These are phyloP conservation scores for Watsonalla cultraria DNA, from an alignment of 2,888 invertebrate genomes.

Conservation along the genomic window DNA sequence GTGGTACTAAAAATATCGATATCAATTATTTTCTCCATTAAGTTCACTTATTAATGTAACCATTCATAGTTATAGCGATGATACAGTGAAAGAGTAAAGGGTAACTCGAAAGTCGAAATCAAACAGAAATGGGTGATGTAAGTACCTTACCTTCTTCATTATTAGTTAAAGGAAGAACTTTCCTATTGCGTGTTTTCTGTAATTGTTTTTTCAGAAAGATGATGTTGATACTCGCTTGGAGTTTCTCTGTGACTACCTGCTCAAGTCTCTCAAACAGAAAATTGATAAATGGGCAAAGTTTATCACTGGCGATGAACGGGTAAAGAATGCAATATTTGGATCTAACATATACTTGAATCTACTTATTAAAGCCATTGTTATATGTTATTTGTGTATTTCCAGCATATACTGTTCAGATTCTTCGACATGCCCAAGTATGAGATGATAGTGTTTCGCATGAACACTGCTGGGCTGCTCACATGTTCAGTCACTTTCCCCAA, in stretches of 20 bases:
- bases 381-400: constrained; percentile 18
- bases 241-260: constrained; percentile 86
- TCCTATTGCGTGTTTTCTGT: too few species aligned
- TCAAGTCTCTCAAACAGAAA: constrained; percentile 87
- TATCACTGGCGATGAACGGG: constrained; percentile 85
- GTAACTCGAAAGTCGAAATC: not conserved
- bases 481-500: constrained; percentile 81
- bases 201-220: constrained; percentile 40
- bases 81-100: not conserved
- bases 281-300: constrained; percentile 93
- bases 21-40: not conserved
- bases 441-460: constrained; percentile 80
- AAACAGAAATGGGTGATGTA: constrained; percentile 50
- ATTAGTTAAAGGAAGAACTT: too few species aligned
- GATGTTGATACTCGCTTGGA: constrained; percentile 85
- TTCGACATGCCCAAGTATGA: constrained; percentile 60
- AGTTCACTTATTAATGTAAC: too few species aligned
- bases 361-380: not conserved
- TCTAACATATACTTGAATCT: not conserved
- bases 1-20: not conserved
- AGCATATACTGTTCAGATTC: constrained; percentile 59
- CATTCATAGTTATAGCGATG: too few species aligned
- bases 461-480: constrained; percentile 80
- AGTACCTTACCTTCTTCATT: constrained; percentile 21
- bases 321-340: constrained; percentile 35